phyloP scores from a whole-genome alignment of 1,140 invertebrate genomes.

The Megalopta genalis region DNA sequence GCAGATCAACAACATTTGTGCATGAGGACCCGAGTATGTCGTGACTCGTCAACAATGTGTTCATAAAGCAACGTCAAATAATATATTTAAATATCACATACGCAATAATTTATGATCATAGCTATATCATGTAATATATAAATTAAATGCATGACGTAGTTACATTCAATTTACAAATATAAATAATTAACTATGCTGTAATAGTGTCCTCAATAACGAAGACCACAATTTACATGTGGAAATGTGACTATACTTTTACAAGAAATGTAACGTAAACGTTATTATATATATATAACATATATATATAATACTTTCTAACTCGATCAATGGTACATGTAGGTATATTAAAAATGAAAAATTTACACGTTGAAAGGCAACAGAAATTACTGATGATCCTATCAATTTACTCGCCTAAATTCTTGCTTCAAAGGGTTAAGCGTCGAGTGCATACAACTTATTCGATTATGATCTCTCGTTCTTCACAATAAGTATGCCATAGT shows the following conservation, averaged over 20 bases:
- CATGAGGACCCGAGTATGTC: too few species aligned
- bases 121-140: conserved; percentile 10
- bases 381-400: not conserved
- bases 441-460: conserved; percentile 26
- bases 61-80: not conserved
- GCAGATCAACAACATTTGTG: too few species aligned
- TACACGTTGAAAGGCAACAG: not conserved
- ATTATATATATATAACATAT: not conserved
- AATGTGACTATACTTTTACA: not conserved
- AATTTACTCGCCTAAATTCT: not conserved
- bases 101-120: not conserved
- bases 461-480: conserved; percentile 13
- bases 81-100: not conserved
- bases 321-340: not conserved
- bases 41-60: too few species aligned
- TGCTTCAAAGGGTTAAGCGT: conserved; percentile 48
- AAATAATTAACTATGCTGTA: conserved; percentile 5
- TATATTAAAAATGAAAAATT: not conserved
- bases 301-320: not conserved
- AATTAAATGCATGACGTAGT: conserved; percentile 4
- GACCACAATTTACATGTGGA: conserved; percentile 4
- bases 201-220: not conserved
- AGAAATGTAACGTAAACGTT: not conserved
- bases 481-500: conserved; percentile 45
- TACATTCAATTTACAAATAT: conserved; percentile 27